Evolutionary conservation across 2,888 invertebrate genomes (phyloP).

Genomic region (Eustalomyia histrio): DNA sequence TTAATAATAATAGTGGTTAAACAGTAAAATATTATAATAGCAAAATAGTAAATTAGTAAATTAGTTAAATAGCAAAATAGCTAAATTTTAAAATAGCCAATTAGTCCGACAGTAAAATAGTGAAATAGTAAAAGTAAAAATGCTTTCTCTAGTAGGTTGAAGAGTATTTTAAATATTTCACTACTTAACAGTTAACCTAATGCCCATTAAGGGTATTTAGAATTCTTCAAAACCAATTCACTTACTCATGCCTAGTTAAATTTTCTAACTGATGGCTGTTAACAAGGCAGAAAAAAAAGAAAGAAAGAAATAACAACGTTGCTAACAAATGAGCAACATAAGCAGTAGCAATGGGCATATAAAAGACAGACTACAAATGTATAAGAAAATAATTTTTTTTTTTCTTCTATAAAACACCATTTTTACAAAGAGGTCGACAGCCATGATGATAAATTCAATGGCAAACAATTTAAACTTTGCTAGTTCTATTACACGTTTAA

Average conservation of each 20-base stretch:
- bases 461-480: conserved; percentile 48
- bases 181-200: no score
- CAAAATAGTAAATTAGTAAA: no score
- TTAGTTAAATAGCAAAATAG: no score
- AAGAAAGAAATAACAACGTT: not conserved
- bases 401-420: conserved; percentile 18
- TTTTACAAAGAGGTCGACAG: conserved; percentile 17
- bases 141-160: no score
- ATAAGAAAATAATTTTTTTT: not conserved
- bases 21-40: no score
- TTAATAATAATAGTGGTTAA: no score
- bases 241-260: not conserved
- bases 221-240: not conserved
- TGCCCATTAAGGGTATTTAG: not conserved
- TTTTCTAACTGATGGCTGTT: conserved; percentile 10
- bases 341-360: conserved; percentile 17
- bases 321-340: conserved; percentile 37
- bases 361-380: not conserved
- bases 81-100: no score
- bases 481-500: conserved; percentile 2
- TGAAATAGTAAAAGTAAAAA: no score
- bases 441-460: conserved; percentile 45
- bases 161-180: no score
- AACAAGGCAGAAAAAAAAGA: not conserved
- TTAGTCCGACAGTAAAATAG: no score